A percentile compares a stretch with the other conserved stretches of the same genome.
These are phyloP conservation scores for Sprattus sprattus DNA, from an alignment of 2,113 vertebrate species.

Conservation along the genomic window DNA sequence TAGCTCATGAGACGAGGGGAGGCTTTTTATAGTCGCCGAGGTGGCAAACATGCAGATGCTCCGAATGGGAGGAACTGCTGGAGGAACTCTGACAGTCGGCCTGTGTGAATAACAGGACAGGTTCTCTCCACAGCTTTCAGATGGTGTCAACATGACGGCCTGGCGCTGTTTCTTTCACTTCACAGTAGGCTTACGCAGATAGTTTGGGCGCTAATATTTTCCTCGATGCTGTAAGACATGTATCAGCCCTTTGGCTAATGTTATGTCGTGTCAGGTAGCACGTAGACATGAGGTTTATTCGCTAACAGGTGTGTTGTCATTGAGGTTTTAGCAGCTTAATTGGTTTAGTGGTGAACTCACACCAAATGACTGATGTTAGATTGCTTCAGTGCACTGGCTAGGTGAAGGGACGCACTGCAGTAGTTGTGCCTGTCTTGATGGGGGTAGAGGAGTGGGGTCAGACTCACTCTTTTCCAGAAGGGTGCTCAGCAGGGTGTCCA, in stretches of 20 bases:
- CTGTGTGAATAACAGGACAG: neutral
- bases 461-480: slow-evolving; percentile 74
- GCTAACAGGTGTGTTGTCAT: neutral
- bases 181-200: neutral
- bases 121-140: neutral
- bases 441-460: neutral
- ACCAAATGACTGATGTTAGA: neutral
- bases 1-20: neutral
- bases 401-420: neutral
- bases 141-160: neutral
- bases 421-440: neutral
- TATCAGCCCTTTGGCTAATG: neutral
- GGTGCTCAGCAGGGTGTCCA: slow-evolving; percentile 63
- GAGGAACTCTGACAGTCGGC: no score
- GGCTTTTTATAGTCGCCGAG: neutral
- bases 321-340: neutral
- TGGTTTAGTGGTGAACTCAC: neutral
- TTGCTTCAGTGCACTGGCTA: neutral
- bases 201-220: neutral
- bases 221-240: neutral
- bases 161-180: no score
- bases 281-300: neutral
- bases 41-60: neutral
- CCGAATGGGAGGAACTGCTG: neutral
- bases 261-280: neutral